Percentiles rank a stretch among this genome's conserved stretches.
Evolutionary conservation across 2,113 vertebrate species (phyloP).

Genomic region (Myiagra hebetior): DNA sequence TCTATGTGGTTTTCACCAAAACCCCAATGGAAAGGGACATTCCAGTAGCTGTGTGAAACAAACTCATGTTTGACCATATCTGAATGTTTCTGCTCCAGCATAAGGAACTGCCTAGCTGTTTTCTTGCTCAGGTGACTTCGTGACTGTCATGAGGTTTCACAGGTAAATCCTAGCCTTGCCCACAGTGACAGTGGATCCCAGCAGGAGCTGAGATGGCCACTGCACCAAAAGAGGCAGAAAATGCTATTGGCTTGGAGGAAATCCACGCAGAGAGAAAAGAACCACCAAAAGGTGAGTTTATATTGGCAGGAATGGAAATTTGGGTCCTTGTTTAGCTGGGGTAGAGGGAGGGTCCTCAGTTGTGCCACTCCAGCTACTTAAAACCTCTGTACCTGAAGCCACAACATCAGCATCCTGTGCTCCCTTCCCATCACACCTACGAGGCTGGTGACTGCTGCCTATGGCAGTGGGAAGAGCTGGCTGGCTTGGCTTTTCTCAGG

Average conservation of each 20-base stretch:
- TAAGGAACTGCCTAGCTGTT: background rate
- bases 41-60: background rate
- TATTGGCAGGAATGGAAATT: background rate
- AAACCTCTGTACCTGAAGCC: background rate
- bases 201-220: slow-evolving; percentile 38
- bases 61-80: background rate
- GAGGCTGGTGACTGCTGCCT: background rate
- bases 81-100: background rate
- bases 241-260: slow-evolving; percentile 48
- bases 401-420: background rate
- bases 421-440: background rate
- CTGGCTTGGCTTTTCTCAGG: background rate
- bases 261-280: slow-evolving; percentile 15
- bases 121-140: background rate
- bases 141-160: background rate
- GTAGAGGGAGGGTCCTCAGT: background rate
- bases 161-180: background rate
- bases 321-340: background rate
- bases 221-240: slow-evolving; percentile 1
- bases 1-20: background rate
- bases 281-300: slow-evolving; percentile 47
- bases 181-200: background rate
- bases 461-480: background rate
- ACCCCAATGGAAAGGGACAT: background rate
- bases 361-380: background rate